These are phyloP conservation scores for Sciaenops ocellatus DNA, from an alignment of 2,797 vertebrate species.

Conservation along the genomic window DNA sequence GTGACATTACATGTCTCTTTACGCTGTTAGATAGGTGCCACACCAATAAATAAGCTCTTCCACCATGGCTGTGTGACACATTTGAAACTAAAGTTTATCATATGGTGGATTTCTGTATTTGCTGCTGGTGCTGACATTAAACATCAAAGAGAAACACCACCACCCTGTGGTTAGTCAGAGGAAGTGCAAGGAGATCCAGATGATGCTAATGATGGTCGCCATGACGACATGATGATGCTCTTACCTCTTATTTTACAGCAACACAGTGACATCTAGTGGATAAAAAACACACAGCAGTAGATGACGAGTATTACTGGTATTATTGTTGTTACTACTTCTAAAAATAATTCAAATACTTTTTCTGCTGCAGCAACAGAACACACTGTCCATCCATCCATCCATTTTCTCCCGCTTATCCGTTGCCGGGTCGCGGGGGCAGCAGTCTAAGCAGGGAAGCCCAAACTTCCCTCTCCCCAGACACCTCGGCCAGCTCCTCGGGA, in stretches of 20 bases:
- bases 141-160: neutral
- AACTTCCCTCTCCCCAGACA: too few species aligned
- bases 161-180: constrained; percentile 5
- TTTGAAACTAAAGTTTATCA: neutral
- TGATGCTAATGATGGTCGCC: neutral
- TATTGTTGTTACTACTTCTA: neutral
- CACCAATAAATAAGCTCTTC: too few species aligned
- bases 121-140: too few species aligned
- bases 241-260: neutral
- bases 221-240: neutral
- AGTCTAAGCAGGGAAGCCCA: too few species aligned
- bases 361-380: neutral
- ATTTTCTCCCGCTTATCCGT: too few species aligned
- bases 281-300: neutral
- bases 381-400: too few species aligned
- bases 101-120: neutral
- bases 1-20: too few species aligned
- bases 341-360: neutral
- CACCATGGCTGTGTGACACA: too few species aligned
- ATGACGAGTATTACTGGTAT: neutral
- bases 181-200: neutral
- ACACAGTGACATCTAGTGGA: neutral
- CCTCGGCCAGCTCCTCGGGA: too few species aligned
- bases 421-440: too few species aligned
- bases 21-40: too few species aligned